A percentile compares a stretch with the other conserved stretches of the same genome.
Conservation (phyloP, 2,113 vertebrate species). For the Blennius ocellaris region DNA sequence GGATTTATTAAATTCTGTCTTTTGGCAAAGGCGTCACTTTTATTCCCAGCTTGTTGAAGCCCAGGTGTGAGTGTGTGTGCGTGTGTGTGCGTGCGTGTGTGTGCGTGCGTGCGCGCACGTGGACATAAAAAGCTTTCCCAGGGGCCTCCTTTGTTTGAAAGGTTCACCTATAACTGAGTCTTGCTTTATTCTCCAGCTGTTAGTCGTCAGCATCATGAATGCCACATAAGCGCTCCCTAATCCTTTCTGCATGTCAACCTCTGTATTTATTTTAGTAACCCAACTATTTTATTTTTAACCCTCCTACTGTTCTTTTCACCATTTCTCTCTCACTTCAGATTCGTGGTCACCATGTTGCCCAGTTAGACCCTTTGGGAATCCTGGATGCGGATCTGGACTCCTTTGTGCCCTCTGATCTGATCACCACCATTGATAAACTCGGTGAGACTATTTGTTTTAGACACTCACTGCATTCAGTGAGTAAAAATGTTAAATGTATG, state of each 20-base stretch:
- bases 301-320: neutral
- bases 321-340: conserved; percentile 47
- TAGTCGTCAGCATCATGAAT: conserved; percentile 22
- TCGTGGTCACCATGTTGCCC: conserved; percentile 76
- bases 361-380: conserved; percentile 78
- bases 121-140: conserved; percentile 39
- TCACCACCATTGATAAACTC: conserved; percentile 81
- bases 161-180: conserved; percentile 40
- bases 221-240: neutral
- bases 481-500: too few species aligned
- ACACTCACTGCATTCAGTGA: neutral
- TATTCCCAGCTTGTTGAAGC: conserved; percentile 55
- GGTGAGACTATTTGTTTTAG: conserved; percentile 46
- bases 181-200: conserved; percentile 50
- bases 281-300: neutral
- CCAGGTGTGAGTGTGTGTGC: conserved; percentile 42
- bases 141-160: conserved; percentile 37
- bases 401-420: conserved; percentile 77
- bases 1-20: conserved; percentile 81
- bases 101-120: neutral
- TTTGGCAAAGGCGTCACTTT: conserved; percentile 72
- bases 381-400: conserved; percentile 77
- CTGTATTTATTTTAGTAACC: neutral
- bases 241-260: conserved; percentile 5
- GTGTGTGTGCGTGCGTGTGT: neutral